Evolutionary conservation across 1,140 invertebrate species (phyloP).

Genomic region (Mycetomoellerius zeteki): DNA sequence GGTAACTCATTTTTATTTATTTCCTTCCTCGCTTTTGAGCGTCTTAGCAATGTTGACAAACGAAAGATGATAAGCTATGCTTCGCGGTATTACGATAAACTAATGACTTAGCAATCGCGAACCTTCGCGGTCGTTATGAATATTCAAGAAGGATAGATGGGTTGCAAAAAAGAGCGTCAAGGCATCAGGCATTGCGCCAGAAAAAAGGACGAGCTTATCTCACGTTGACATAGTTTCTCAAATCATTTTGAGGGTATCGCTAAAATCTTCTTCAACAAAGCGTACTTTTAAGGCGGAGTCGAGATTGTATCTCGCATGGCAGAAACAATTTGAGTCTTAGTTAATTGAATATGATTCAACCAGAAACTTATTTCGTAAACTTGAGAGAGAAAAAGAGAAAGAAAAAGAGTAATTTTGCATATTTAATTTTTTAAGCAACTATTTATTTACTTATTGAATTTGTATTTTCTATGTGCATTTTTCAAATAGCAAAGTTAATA

Average conservation of each 20-base stretch:
- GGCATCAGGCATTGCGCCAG: conserved; percentile 2
- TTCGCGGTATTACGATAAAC: conserved; percentile 60
- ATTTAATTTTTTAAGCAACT: conserved; percentile 1
- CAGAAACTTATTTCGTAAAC: not conserved
- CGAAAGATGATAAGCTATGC: conserved; percentile 48
- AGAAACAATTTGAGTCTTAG: not conserved
- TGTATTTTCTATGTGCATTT: not conserved
- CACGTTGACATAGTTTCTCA: conserved; percentile 37
- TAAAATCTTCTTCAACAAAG: conserved; percentile 53
- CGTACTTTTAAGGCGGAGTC: not conserved
- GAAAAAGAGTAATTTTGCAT: not conserved
- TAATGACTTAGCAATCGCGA: conserved; percentile 67
- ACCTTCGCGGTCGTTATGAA: conserved; percentile 51
- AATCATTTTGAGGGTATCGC: conserved; percentile 33
- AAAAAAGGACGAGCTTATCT: conserved; percentile 52
- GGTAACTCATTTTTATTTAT: not conserved
- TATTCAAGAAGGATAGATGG: conserved; percentile 57
- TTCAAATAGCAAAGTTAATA: not conserved
- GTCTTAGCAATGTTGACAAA: not conserved
- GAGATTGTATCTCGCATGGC: not conserved
- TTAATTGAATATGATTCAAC: not conserved
- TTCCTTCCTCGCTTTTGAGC: not conserved
- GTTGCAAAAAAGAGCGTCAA: not conserved
- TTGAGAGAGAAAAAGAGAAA: not conserved
- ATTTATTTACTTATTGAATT: not conserved